Evolutionary conservation across 2,113 vertebrate species (phyloP).

Genomic region (Trichechus manatus): DNA sequence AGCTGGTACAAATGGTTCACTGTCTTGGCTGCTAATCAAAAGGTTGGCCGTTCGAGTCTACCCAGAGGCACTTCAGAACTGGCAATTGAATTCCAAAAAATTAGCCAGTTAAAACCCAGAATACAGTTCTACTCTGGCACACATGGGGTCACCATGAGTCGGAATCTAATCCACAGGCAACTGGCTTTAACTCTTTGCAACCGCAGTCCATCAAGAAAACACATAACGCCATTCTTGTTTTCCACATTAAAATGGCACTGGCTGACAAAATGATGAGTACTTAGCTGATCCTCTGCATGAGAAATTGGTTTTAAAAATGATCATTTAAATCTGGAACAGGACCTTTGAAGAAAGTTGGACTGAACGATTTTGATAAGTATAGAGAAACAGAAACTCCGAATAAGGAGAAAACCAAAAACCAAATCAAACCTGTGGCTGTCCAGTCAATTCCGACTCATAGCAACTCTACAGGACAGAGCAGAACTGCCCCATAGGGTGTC

Average conservation of each 20-base stretch:
- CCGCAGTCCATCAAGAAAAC: constrained; percentile 23
- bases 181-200: background rate
- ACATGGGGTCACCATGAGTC: background rate
- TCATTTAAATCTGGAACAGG: constrained; percentile 5
- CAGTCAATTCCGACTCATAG: no score
- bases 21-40: background rate
- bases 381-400: background rate
- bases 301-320: background rate
- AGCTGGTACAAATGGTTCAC: background rate
- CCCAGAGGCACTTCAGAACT: background rate
- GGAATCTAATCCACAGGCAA: background rate
- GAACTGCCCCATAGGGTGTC: no score
- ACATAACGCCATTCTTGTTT: constrained; percentile 8
- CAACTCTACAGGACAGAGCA: no score
- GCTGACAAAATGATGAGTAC: constrained; percentile 3
- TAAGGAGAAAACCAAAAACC: constrained; percentile 6
- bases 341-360: constrained; percentile 13
- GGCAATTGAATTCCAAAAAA: background rate
- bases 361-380: background rate
- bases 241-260: constrained; percentile 1
- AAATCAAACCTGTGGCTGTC: no score
- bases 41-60: background rate
- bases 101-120: background rate
- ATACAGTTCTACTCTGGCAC: background rate
- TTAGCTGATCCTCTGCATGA: constrained; percentile 10